Conservation (phyloP, 1,140 invertebrate genomes). For the Cherax destructor region DNA sequence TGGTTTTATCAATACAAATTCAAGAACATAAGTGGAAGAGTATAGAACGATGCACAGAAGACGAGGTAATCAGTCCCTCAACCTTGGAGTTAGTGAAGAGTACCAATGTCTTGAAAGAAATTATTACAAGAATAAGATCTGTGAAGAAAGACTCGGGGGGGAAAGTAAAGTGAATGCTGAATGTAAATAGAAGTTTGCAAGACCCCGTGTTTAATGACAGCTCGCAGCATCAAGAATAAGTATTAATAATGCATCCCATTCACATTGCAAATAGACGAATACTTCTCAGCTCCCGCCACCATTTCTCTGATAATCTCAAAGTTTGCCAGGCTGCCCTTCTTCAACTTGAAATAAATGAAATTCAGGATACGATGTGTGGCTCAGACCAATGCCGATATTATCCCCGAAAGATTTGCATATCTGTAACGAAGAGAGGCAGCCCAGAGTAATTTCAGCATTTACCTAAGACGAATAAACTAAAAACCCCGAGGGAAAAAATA, state of each 20-base stretch:
- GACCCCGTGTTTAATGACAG: too few relatives aligned
- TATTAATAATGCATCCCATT: constrained; percentile 59
- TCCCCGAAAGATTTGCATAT: constrained; percentile 17
- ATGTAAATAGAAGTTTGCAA: too few relatives aligned
- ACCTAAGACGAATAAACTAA: neutral
- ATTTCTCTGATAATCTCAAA: constrained; percentile 67
- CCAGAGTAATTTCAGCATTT: neutral
- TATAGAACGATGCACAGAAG: too few relatives aligned
- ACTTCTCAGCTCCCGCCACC: constrained; percentile 47
- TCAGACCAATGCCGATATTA: constrained; percentile 23
- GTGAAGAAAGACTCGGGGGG: too few relatives aligned
- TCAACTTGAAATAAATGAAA: constrained; percentile 66
- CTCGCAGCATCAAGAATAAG: constrained; percentile 25
- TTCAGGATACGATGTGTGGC: constrained; percentile 42
- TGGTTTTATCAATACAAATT: too few relatives aligned
- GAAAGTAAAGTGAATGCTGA: too few relatives aligned
- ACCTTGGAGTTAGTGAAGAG: too few relatives aligned
- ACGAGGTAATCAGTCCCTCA: too few relatives aligned
- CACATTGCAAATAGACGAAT: constrained; percentile 60
- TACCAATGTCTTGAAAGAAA: too few relatives aligned
- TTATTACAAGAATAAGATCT: too few relatives aligned
- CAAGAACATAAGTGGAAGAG: too few relatives aligned
- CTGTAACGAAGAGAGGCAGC: neutral
- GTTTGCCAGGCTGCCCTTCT: constrained; percentile 57
- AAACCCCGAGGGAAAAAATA: neutral